Percentiles rank a stretch among this genome's conserved stretches.
Evolutionary conservation across 2,113 vertebrate genomes (phyloP).

Genomic region (Plectropomus leopardus): DNA sequence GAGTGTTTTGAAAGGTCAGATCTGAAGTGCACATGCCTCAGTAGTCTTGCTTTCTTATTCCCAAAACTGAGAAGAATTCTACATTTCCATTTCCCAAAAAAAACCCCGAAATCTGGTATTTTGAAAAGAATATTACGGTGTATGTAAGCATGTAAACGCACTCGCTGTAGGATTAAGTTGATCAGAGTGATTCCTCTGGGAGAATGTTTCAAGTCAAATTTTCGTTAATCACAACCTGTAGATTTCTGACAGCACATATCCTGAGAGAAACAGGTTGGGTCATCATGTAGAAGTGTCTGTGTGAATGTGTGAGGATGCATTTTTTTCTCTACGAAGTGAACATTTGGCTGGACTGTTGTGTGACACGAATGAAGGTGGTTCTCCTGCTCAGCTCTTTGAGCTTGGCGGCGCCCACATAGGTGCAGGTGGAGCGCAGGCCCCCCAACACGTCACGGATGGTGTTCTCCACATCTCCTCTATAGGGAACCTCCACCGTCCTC

Average conservation of each 20-base stretch:
- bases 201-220: slow-evolving; percentile 26
- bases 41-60: neutral
- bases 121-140: neutral
- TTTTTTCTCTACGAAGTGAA: slow-evolving; percentile 83
- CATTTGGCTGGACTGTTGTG: slow-evolving; percentile 94
- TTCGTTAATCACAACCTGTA: slow-evolving; percentile 31
- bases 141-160: slow-evolving; percentile 44
- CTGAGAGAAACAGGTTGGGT: slow-evolving; percentile 61
- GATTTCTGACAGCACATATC: slow-evolving; percentile 49
- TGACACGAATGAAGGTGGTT: slow-evolving; percentile 97
- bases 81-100: neutral
- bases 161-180: slow-evolving; percentile 7
- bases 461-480: slow-evolving; percentile 92
- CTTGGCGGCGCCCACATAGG: slow-evolving; percentile 97
- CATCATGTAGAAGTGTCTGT: slow-evolving; percentile 15
- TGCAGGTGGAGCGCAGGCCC: slow-evolving; percentile 96
- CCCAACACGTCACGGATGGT: slow-evolving; percentile 95
- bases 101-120: neutral
- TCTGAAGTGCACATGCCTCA: neutral
- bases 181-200: slow-evolving; percentile 2
- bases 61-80: no score
- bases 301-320: neutral
- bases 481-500: slow-evolving; percentile 94
- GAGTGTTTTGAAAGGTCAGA: neutral
- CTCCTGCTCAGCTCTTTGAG: slow-evolving; percentile 97